Percentiles rank a stretch among this genome's conserved stretches.
Conservation (phyloP, 2,888 invertebrate genomes). For the Xestia xanthographa region DNA sequence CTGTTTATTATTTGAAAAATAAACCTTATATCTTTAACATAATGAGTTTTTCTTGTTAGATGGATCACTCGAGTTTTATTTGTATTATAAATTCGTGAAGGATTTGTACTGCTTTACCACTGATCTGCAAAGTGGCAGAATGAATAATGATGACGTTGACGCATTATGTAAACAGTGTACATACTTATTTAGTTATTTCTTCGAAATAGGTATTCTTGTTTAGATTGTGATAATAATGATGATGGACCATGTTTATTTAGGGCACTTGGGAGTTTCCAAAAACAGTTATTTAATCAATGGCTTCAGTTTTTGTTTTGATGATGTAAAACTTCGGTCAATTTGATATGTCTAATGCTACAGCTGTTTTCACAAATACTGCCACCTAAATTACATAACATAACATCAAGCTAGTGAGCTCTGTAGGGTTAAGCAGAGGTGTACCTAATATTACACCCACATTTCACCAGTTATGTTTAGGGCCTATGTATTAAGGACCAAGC, state of each 20-base stretch:
- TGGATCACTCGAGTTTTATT: constrained; percentile 32
- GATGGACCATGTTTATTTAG: constrained; percentile 9
- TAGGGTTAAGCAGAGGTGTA: background rate
- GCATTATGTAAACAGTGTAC: constrained; percentile 65
- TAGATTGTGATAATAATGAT: background rate
- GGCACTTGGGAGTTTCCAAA: background rate
- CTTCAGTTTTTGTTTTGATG: background rate
- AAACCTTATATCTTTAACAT: constrained; percentile 21
- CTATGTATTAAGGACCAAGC: background rate
- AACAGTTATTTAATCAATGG: constrained; percentile 10
- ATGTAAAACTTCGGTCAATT: background rate
- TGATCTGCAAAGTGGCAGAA: constrained; percentile 75
- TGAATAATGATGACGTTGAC: constrained; percentile 78
- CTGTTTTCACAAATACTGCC: background rate
- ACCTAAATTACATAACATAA: background rate
- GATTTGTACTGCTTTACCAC: constrained; percentile 67
- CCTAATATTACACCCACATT: background rate
- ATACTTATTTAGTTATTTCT: constrained; percentile 22
- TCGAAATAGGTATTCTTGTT: constrained; percentile 7
- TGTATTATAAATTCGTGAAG: constrained; percentile 55
- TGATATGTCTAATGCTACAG: background rate
- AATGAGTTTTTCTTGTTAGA: background rate
- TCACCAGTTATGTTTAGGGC: background rate
- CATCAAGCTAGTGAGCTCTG: too few relatives aligned
- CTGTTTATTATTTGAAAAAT: constrained; percentile 16